phyloP scores from a whole-genome alignment of 2,797 vertebrate genomes.

The Pseudochaenichthys georgianus region DNA sequence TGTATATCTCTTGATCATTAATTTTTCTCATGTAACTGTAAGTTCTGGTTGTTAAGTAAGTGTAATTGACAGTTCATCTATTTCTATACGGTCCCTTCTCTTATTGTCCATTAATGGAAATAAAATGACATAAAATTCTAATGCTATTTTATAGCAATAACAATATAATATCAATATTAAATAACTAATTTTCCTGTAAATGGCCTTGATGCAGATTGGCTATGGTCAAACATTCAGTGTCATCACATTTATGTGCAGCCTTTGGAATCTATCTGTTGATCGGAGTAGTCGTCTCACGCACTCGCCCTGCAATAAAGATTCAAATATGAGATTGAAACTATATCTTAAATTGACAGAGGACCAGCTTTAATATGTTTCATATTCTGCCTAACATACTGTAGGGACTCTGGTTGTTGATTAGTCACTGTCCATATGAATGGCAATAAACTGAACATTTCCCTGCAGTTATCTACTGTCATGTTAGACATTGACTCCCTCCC shows the following conservation, averaged over 20 bases:
- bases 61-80: no score
- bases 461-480: not conserved
- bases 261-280: conserved; percentile 60
- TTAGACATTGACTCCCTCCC: conserved; percentile 7
- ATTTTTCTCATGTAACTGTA: no score
- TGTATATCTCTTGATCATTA: no score
- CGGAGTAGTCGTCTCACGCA: conserved; percentile 17
- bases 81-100: no score
- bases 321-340: conserved; percentile 27
- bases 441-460: not conserved
- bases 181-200: conserved; percentile 5
- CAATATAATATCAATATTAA: not conserved
- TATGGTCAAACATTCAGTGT: not conserved
- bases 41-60: no score
- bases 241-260: conserved; percentile 42
- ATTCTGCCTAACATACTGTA: not conserved
- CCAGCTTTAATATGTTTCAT: not conserved
- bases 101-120: no score
- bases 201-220: not conserved
- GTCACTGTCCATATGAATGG: no score
- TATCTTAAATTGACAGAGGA: not conserved
- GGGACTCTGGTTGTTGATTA: not conserved
- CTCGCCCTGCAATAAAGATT: conserved; percentile 57
- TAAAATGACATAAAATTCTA: not conserved
- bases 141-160: not conserved